Percentiles rank a stretch among this genome's conserved stretches.
Conservation (phyloP, 2,888 invertebrate genomes). For the Spisula solida region DNA sequence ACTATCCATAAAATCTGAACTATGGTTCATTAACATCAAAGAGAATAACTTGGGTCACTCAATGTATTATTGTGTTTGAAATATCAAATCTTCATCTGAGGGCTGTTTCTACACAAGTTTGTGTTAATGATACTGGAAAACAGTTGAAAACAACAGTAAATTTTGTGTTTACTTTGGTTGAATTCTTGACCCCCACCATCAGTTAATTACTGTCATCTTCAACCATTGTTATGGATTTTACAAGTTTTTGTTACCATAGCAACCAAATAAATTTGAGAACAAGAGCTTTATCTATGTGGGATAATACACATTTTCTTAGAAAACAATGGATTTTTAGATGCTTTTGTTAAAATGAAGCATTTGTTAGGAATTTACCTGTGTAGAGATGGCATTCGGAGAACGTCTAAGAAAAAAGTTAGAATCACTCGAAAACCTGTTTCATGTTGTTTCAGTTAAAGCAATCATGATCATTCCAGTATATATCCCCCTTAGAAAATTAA, state of each 20-base stretch:
- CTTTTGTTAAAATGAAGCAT: slow-evolving; percentile 66
- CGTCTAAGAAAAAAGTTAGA: slow-evolving; percentile 38
- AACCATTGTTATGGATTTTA: slow-evolving; percentile 71
- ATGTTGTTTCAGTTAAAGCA: slow-evolving; percentile 51
- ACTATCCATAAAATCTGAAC: neutral
- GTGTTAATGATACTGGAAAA: slow-evolving; percentile 30
- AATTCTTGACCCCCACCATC: slow-evolving; percentile 54
- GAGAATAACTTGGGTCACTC: neutral
- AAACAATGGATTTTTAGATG: slow-evolving; percentile 70
- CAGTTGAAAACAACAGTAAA: slow-evolving; percentile 58
- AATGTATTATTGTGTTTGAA: slow-evolving; percentile 1
- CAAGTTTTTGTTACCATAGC: slow-evolving; percentile 68
- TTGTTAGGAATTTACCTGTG: slow-evolving; percentile 57
- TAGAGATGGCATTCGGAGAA: slow-evolving; percentile 46
- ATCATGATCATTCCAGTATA: slow-evolving; percentile 41
- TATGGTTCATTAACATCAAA: slow-evolving; percentile 39
- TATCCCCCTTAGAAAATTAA: slow-evolving; percentile 46
- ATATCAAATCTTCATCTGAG: neutral
- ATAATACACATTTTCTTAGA: slow-evolving; percentile 65
- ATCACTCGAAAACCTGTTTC: slow-evolving; percentile 45
- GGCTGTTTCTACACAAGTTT: neutral
- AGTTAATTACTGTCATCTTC: slow-evolving; percentile 70
- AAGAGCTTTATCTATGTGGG: slow-evolving; percentile 63
- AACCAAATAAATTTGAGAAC: slow-evolving; percentile 72
- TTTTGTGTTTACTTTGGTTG: slow-evolving; percentile 46